Base-by-base conservation (phyloP, 1,140 invertebrate species). In the Macrotrachela quadricornifera region DNA sequence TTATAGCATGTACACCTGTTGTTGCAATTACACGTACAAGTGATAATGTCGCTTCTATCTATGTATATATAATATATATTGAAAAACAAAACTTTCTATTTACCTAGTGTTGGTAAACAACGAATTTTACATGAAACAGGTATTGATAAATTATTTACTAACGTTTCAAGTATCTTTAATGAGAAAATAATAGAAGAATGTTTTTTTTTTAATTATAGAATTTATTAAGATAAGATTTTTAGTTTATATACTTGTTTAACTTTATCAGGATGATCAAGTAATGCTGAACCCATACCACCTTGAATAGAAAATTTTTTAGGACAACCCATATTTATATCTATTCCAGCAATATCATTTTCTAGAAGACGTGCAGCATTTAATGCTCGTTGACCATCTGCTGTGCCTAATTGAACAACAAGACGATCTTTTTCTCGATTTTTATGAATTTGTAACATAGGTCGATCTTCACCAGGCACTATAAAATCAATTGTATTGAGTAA, bases 261-360 rank as follows among this genome's bases (percentile, higher is more conserved):
- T 57, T 68, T 73, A 11, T 76, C 72, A 17, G 76, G 77, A 57
- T 76, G 60, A 21, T 59, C 71, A 6, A 78, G 59, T 46, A 78
- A 63, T 18, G 77, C 78, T 44, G 77, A 75, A 44, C 92, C 94
- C 94, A 99, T 99, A 46, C 92, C 92, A 54, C 90, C 88, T 65
- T 87, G 85, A 1, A 97, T 73, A 4, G 90, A 96, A 72, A 97
- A 99, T 61, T 87, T 81, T 73, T 97, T 97, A 6, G 94, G 94
- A 64, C 94, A 99, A 13, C 94, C 94, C 94, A 99, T 99, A 65
- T 99, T 99, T 10, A 99, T 77, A 68, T 99, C 94, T 57, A 99
- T 82, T 1, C 78, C 91, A 44, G 88, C 79, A 16, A 97, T 80
- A 76, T 96, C 87, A 57, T 81, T 73, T 73, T 92, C 80, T 48